Base-by-base conservation (phyloP, 2,113 vertebrate species). In the Megaceryle torquata region DNA sequence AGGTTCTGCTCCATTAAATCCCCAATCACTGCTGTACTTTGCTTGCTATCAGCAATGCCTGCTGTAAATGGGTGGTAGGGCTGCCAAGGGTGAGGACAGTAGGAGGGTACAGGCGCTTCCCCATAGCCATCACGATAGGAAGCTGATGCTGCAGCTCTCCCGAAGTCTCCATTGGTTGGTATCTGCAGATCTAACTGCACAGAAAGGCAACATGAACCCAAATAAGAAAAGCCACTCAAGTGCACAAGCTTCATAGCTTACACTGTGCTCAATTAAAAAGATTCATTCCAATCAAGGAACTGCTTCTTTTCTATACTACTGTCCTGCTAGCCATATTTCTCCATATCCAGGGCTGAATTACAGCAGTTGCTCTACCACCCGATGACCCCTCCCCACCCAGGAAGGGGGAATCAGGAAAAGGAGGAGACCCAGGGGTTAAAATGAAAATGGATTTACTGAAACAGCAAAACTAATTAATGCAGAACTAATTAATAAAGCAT, bases 41-140 rank as follows among this genome's bases (percentile, higher is more conserved):
- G 2, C 44, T 17, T 11, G 22, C 35, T 65, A 6, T 18, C 54
- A 43, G 86, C 60, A 43, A 11, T 4, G 12, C 10, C 68, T 79
- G 80, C 81, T 89, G 46, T 31, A 24, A 76, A 53, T 0, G 2
- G 2, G 1, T 12, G 50, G 70, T 29, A 3, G 2, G 8, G 74
- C 64, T 77, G 89, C 64, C 17, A 41, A 41, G 43, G 29, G 19
- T 5, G 11, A 75, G 71, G 51, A 37, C 12, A 19, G 56, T 3
- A 8, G 5, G 2, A 5, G 0, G 1, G 7, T 26, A 13, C 3
- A 61, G 70, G 41, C 9, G 35, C 37, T 54, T 33, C 46, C 35
- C 9, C 0, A 0, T 0, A 1, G 13, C 51, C 6, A 0, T 20
- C 10, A 4, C 60, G 35, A 33, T 6, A 5, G 33, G 54, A 41